phyloP scores from a whole-genome alignment of 2,797 vertebrate species.

The Mormyrops boulengeri region DNA sequence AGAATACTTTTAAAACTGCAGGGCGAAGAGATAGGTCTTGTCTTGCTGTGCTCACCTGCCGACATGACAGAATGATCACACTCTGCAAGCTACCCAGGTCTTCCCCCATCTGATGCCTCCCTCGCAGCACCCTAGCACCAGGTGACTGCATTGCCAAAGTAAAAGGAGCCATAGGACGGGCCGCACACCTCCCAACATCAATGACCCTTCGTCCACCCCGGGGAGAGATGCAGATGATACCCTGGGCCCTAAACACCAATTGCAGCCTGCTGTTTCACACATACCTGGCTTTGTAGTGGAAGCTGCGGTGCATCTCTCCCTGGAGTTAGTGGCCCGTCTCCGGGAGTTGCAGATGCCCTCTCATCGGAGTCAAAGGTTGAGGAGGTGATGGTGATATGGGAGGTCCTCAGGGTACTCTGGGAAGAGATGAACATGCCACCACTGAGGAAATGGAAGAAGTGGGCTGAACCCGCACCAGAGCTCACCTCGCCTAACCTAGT shows the following conservation, averaged over 20 bases:
- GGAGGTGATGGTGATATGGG: background rate
- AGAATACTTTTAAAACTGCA: slow-evolving; percentile 25
- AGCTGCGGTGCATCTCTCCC: background rate
- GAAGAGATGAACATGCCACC: background rate
- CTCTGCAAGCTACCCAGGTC: background rate
- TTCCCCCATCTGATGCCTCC: background rate
- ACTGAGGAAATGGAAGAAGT: background rate
- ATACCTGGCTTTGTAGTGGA: background rate
- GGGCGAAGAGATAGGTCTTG: background rate
- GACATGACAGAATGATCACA: background rate
- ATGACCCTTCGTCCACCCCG: background rate
- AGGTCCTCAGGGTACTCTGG: background rate
- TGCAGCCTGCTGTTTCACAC: background rate
- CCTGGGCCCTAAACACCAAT: background rate
- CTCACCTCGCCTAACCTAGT: background rate
- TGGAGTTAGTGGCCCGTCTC: background rate
- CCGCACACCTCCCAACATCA: background rate
- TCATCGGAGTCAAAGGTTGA: background rate
- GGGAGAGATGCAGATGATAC: no score
- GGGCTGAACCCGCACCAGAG: background rate
- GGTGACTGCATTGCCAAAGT: background rate
- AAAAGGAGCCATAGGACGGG: background rate
- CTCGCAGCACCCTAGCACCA: background rate
- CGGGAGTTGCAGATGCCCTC: background rate
- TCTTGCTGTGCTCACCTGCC: background rate